Evolutionary conservation across 2,797 vertebrate genomes (phyloP), one percentile per base, ranked within the genome.

Genomic region (Falco novaeseelandiae): DNA sequence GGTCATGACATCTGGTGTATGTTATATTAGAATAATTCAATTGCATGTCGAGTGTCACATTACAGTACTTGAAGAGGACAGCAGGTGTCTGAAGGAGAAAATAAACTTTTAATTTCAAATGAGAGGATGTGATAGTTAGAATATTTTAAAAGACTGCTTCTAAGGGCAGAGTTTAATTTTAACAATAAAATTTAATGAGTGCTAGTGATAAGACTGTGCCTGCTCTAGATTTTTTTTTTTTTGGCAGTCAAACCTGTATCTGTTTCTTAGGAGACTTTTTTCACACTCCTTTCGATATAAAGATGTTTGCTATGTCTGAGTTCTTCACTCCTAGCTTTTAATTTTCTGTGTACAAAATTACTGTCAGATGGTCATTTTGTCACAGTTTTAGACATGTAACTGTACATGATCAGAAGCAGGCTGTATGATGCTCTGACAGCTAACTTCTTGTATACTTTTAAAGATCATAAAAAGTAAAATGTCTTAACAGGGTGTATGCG

Each of bases 31-130:
- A 97, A 97, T 97, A 97, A 96, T 94, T 95, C 89, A 84, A 14
- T 87, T 96, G 90, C 90, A 86, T 70, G 86, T 92, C 12, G 90
- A 83, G 94, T 90, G 93, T 98, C 95, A 89, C 48, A 87, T 98
- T 93, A 97, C 91, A 97, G 81, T 87, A 82, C 79, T 94, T 95
- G 92, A 94, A 97, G 94, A 95, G 96, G 97, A 97, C 96, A 97
- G 96, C 95, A 97, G 96, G 86, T 97, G 95, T 96, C 87, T 97
- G 87, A 96, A 97, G 72, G 73, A 95, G 93, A 96, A 94, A 97
- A 96, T 97, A 96, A 98, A 97, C 96, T 85, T 97, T 98, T 97
- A 97, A 98, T 98, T 90, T 97, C 89, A 95, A 93, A 79, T 97
- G 84, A 97, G 95, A 96, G 66, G 74, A 72, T 79, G 86, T 93